A percentile compares a stretch with the other conserved stretches of the same genome.
Conservation (phyloP, 37 sponge, comb jelly and placozoan species). For the Theonella swinhoei region DNA sequence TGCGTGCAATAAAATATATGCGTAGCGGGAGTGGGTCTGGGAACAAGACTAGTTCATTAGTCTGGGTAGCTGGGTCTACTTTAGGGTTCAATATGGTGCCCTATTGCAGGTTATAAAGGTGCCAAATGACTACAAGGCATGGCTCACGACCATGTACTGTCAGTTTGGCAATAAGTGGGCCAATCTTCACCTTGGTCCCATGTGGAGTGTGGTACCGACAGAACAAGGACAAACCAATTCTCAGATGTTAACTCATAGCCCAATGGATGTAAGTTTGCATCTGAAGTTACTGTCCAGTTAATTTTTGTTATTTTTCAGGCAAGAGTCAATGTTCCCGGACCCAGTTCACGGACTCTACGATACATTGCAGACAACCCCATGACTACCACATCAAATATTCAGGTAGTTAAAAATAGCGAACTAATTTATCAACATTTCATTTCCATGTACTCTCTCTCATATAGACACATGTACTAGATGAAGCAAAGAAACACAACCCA, state of each 20-base stretch:
- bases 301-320: background rate
- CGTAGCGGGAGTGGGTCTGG: too few relatives aligned
- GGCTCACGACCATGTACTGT: slow-evolving; percentile 19
- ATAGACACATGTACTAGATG: background rate
- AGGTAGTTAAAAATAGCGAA: background rate
- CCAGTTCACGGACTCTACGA: slow-evolving; percentile 22
- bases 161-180: slow-evolving; percentile 24
- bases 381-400: background rate
- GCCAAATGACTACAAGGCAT: slow-evolving; percentile 12
- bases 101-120: too few relatives aligned
- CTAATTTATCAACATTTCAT: background rate
- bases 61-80: too few relatives aligned
- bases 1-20: too few relatives aligned
- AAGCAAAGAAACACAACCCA: background rate
- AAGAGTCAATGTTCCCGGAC: slow-evolving; percentile 16
- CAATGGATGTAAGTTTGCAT: too few relatives aligned
- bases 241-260: too few relatives aligned
- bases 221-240: background rate
- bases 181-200: slow-evolving; percentile 9
- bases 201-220: slow-evolving; percentile 20
- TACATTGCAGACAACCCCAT: background rate
- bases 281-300: background rate
- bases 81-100: too few relatives aligned
- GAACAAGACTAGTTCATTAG: too few relatives aligned
- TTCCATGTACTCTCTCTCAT: background rate